Conservation (phyloP, 2,797 vertebrate genomes). For the Saxicola maurus region DNA sequence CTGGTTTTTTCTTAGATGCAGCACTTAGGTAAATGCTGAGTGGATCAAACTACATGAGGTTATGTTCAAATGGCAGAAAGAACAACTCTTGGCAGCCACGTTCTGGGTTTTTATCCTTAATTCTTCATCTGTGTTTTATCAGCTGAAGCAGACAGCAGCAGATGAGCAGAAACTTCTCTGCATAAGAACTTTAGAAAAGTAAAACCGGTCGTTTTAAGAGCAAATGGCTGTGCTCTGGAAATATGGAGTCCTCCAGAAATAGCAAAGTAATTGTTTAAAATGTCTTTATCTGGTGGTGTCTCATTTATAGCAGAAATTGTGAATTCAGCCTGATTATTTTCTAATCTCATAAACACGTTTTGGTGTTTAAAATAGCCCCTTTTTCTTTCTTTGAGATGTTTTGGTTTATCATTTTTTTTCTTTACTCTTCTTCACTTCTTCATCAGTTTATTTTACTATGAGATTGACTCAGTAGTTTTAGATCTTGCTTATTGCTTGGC, state of each 20-base stretch:
- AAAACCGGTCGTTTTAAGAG: constrained; percentile 5
- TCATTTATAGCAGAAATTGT: background rate
- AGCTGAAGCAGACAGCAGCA: constrained; percentile 62
- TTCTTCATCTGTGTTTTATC: constrained; percentile 71
- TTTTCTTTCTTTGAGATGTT: background rate
- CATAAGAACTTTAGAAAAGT: constrained; percentile 39
- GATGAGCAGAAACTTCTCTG: constrained; percentile 60
- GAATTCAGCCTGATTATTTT: background rate
- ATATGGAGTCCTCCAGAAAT: background rate
- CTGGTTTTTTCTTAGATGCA: background rate
- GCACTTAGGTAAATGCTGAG: constrained; percentile 49
- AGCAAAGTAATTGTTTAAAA: background rate
- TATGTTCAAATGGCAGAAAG: constrained; percentile 58
- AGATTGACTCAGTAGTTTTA: background rate
- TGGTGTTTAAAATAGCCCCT: background rate
- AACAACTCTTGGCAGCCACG: constrained; percentile 51
- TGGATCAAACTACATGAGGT: constrained; percentile 44
- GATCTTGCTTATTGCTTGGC: constrained; percentile 10
- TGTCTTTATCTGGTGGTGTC: background rate
- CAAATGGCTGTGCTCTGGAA: background rate
- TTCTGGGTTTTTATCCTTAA: constrained; percentile 63
- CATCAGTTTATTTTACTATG: background rate
- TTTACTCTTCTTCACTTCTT: background rate
- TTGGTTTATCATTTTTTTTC: background rate
- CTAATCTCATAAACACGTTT: background rate